Base-by-base conservation (phyloP, 2,888 invertebrate genomes). In the Girardia tigrina region DNA sequence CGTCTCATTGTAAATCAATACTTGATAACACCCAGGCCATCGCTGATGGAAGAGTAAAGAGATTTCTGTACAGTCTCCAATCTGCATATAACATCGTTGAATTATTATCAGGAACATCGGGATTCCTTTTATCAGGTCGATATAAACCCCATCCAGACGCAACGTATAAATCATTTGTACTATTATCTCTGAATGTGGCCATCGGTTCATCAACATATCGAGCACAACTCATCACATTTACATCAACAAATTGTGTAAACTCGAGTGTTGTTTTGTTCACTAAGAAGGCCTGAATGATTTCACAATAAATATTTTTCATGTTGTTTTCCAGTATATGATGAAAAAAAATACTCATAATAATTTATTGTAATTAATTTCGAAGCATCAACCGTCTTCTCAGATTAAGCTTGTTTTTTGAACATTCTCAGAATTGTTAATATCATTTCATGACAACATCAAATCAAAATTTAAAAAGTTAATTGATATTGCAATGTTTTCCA, bases 11-110 rank as follows among this genome's bases (percentile, higher is more conserved):
- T 12, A n/a, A 56, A 56, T 56, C n/a, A n/a, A n/a, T n/a, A 56
- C 56, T 56, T n/a, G 56, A 56, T n/a, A 56, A 56, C n/a, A 56
- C 56, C 56, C 56, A 56, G n/a, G 8, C n/a, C 56, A 56, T 56
- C 4, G 56, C 56, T 8, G 56, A 4, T 12, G 56, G 56, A 56
- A 56, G 56, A 2, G 56, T 56, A 56, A 56, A 56, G 6, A 56
- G 23, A 56, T 56, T 56, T 56, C 56, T n/a, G 23, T 2, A 8
- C 23, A 56, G 4, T n/a, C 56, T 56, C 56, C 56, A 56, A 56
- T 56, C 56, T 6, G 8, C n/a, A 56, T 56, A 56, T 23, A 56
- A 12, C 56, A 56, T 56, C 23, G 56, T 56, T 12, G 56, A 56
- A 56, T 56, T 56, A n/a, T 56, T 56, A n/a, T 56, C n/a, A 6